phyloP scores from a whole-genome alignment of 2,888 invertebrate genomes.

The Epistrophella euchroma region DNA sequence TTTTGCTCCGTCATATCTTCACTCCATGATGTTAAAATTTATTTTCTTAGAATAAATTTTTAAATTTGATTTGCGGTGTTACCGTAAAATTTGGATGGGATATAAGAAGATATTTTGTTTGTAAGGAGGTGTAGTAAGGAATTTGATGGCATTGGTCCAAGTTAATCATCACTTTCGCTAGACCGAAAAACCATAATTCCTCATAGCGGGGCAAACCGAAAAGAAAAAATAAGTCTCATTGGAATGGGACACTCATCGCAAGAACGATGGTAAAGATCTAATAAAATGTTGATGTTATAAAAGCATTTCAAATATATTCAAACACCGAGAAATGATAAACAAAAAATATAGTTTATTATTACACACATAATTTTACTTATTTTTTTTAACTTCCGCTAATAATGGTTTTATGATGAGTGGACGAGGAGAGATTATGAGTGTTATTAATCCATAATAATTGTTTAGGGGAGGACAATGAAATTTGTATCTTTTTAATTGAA shows the following conservation, averaged over 20 bases:
- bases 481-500: neutral
- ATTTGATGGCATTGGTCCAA: slow-evolving; percentile 81
- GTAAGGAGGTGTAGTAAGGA: slow-evolving; percentile 74
- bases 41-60: slow-evolving; percentile 26
- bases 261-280: slow-evolving; percentile 43
- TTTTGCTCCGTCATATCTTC: slow-evolving; percentile 8
- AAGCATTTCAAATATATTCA: slow-evolving; percentile 50
- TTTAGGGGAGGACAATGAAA: neutral
- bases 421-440: slow-evolving; percentile 36
- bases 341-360: slow-evolving; percentile 42
- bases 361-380: neutral
- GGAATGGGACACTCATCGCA: slow-evolving; percentile 33
- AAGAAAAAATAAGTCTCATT: slow-evolving; percentile 56
- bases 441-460: slow-evolving; percentile 8
- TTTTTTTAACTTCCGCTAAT: slow-evolving; percentile 14
- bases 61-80: slow-evolving; percentile 30
- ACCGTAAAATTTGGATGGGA: slow-evolving; percentile 22
- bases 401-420: slow-evolving; percentile 32
- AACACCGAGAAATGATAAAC: slow-evolving; percentile 47
- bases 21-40: slow-evolving; percentile 11
- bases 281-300: slow-evolving; percentile 49
- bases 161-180: slow-evolving; percentile 83
- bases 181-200: slow-evolving; percentile 76
- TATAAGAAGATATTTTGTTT: neutral
- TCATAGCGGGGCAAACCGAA: slow-evolving; percentile 21